phyloP scores from a whole-genome alignment of 2,113 vertebrate species.

The Cynopterus brachyotis region DNA sequence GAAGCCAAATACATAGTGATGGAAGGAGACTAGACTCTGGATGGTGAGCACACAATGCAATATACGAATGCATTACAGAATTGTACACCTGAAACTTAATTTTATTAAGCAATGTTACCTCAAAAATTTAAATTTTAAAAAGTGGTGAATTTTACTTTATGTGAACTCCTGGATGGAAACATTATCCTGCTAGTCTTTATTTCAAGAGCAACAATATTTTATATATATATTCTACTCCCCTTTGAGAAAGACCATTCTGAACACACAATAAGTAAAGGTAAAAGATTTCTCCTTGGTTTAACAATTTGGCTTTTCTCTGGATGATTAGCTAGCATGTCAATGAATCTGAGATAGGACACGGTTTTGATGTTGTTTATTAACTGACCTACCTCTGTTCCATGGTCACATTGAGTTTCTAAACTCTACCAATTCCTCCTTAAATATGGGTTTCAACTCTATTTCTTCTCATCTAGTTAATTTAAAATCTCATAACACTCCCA shows the following conservation, averaged over 20 bases:
- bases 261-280: background rate
- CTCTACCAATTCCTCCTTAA: background rate
- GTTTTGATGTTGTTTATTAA: background rate
- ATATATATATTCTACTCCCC: background rate
- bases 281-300: background rate
- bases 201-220: background rate
- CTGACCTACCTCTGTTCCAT: background rate
- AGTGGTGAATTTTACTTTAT: background rate
- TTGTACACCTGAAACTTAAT: background rate
- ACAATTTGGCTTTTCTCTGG: background rate
- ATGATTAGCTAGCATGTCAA: background rate
- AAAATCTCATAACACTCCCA: background rate
- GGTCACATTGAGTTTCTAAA: background rate
- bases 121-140: background rate
- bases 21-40: background rate
- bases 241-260: background rate
- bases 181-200: background rate
- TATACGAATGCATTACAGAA: background rate
- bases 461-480: background rate
- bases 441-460: background rate
- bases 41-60: background rate
- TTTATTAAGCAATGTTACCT: background rate
- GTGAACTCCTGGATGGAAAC: background rate
- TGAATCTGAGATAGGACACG: background rate
- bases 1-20: background rate